Evolutionary conservation across 2,888 invertebrate genomes (phyloP).

Genomic region (Agrilus biguttatus): DNA sequence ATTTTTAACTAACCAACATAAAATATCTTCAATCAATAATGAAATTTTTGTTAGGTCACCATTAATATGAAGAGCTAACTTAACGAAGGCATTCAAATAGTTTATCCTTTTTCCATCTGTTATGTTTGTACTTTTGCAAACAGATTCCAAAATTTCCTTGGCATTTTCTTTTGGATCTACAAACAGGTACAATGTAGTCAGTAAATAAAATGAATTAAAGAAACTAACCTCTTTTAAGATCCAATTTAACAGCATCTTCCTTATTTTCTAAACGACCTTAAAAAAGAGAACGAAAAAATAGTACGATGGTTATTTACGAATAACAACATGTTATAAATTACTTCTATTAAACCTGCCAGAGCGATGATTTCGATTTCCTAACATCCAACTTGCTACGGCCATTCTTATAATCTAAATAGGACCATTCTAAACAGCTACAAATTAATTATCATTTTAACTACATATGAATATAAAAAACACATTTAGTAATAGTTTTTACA

Average conservation of each 20-base stretch:
- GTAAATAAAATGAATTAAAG: not conserved
- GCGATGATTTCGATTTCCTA: slow-evolving; percentile 33
- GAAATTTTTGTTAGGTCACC: slow-evolving; percentile 45
- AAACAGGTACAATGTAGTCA: slow-evolving; percentile 8
- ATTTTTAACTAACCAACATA: slow-evolving; percentile 50
- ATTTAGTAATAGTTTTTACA: slow-evolving; percentile 7
- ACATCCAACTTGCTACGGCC: slow-evolving; percentile 41
- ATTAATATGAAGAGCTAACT: slow-evolving; percentile 54
- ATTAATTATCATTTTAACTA: slow-evolving; percentile 6
- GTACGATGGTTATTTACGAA: not conserved
- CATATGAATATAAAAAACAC: slow-evolving; percentile 4
- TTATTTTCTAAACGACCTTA: slow-evolving; percentile 35
- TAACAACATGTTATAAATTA: slow-evolving; percentile 14
- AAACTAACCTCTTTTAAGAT: slow-evolving; percentile 35
- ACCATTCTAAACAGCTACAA: slow-evolving; percentile 4
- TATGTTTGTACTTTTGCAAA: slow-evolving; percentile 47
- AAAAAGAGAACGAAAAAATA: slow-evolving; percentile 14
- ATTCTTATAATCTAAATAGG: slow-evolving; percentile 18
- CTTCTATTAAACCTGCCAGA: slow-evolving; percentile 33
- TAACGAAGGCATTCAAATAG: slow-evolving; percentile 79
- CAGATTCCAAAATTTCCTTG: slow-evolving; percentile 45
- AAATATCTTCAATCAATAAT: slow-evolving; percentile 65
- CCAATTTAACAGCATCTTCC: slow-evolving; percentile 45
- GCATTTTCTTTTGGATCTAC: slow-evolving; percentile 44
- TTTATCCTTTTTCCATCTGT: slow-evolving; percentile 69